Base-by-base conservation (phyloP, 2,797 vertebrate species). In the Stomatorhinus walkeri region DNA sequence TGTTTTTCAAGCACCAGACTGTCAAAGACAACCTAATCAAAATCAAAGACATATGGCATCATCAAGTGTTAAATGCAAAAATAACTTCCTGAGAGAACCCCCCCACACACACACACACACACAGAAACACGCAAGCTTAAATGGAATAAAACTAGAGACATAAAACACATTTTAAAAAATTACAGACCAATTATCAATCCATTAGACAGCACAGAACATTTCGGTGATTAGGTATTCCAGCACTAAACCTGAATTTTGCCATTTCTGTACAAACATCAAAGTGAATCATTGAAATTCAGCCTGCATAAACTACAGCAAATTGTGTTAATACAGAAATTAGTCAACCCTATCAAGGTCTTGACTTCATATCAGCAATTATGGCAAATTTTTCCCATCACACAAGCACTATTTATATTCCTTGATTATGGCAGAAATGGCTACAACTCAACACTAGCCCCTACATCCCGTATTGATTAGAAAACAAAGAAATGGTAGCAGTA, bases 161-260 rank as follows among this genome's bases (percentile, higher is more conserved):
- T 46, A 81, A 79, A 79, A 79, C 72, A 79, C 32, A 79, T 2
- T 79, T 43, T 3, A 1, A 22, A 81, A 81, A 46, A 81, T 81
- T 81, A 81, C 76, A 81, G 16, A 46, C 76, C 68, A 76, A 72
- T 72, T 72, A 72, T 16, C 68, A 72, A 72, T 72, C 68, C 68
- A 72, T 72, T 72, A 72, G 32, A 46, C 7, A 40, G 40, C 40
- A 46, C 76, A 81, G 76, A 22, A 19, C 40, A 81, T 81, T 81
- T 81, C 10, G 76, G 76, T 81, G 76, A 81, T 43, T 81, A 81
- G 40, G 7, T n/a, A 46, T 46, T 81, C 19, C 40, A n/a, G 76
- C 76, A 81, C 40, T 81, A 81, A 46, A 81, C 76, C 16, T 46
- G 76, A 81, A 81, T n/a, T 81, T 19, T 81, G 36, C 76, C 40